Conservation (phyloP, 2,113 vertebrate genomes). For the Ictalurus furcatus region DNA sequence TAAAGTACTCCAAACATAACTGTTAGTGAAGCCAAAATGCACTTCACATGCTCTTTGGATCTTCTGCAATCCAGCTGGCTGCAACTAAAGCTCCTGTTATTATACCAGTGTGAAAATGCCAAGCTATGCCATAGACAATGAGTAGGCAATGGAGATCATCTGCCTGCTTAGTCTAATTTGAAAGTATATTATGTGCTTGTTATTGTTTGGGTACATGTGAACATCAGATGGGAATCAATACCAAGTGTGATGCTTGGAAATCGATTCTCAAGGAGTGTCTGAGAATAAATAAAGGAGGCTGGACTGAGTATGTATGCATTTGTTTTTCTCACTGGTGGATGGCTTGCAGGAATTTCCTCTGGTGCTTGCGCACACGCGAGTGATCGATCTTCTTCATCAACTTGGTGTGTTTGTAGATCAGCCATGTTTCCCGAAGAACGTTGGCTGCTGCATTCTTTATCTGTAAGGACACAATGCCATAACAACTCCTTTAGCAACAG, state of each 20-base stretch:
- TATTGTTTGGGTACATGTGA: neutral
- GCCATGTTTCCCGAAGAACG: constrained; percentile 94
- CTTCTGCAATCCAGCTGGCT: constrained; percentile 6
- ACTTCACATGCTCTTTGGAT: constrained; percentile 9
- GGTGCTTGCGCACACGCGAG: constrained; percentile 93
- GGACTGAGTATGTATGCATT: constrained; percentile 5
- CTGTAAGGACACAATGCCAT: constrained; percentile 68
- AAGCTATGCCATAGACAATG: neutral
- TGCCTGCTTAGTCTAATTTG: neutral
- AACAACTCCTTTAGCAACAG: constrained; percentile 63
- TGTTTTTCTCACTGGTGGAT: constrained; percentile 90
- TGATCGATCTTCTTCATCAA: constrained; percentile 97
- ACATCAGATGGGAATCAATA: neutral
- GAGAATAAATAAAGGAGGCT: neutral
- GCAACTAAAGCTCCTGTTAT: constrained; percentile 17
- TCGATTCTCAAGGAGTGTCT: neutral
- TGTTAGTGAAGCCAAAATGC: neutral
- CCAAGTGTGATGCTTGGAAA: neutral
- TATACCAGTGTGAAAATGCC: neutral
- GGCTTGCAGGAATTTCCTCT: constrained; percentile 97
- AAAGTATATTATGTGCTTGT: neutral
- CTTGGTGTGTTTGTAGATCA: constrained; percentile 99
- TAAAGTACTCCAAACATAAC: constrained; percentile 17
- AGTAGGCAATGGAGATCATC: neutral
- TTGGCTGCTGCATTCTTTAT: constrained; percentile 98